Base-by-base conservation (phyloP, 2,888 invertebrate species). In the Micropterix aruncella region DNA sequence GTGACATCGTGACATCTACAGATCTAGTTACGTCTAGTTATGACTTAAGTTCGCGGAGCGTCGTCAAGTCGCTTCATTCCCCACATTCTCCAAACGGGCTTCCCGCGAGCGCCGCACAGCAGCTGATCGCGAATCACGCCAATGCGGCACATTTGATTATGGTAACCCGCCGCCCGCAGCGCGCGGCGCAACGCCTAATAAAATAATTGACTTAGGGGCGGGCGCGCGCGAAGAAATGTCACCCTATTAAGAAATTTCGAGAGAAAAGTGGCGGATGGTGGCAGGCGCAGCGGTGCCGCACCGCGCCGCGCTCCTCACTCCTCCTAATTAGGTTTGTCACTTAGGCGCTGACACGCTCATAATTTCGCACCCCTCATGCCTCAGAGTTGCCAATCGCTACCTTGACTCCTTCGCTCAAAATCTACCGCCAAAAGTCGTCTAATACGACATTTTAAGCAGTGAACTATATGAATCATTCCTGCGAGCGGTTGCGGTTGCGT, bases 231-330 rank as follows among this genome's bases (percentile, higher is more conserved):
- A 27, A n/a, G 17, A 41, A 41, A 41, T 19, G 19, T 41, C 18
- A 41, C 41, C n/a, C 41, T 19, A 41, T 14, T 19, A 36, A 39
- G 37, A 40, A 38, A 19, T 18, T 15, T 18, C 18, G 17, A 27
- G 19, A 19, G 40, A 27, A 27, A 12, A 7, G 27, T 12, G 7
- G 27, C 27, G 27, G 12, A 12, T 27, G 7, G 27, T 27, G 5
- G 27, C 5, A 12, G 27, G 27, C 27, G 27, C 27, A 12, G 27
- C n/a, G n/a, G n/a, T n/a, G n/a, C n/a, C n/a, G n/a, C n/a, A n/a
- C n/a, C n/a, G n/a, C n/a, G n/a, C n/a, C n/a, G n/a, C n/a, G n/a
- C n/a, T n/a, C n/a, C n/a, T n/a, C n/a, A n/a, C n/a, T n/a, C n/a
- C n/a, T n/a, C n/a, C n/a, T 27, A 27, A 27, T 27, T 27, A 27